These are phyloP conservation scores for Neosilurus mollespiculum DNA, from an alignment of 2,797 vertebrate genomes.

Conservation along the genomic window DNA sequence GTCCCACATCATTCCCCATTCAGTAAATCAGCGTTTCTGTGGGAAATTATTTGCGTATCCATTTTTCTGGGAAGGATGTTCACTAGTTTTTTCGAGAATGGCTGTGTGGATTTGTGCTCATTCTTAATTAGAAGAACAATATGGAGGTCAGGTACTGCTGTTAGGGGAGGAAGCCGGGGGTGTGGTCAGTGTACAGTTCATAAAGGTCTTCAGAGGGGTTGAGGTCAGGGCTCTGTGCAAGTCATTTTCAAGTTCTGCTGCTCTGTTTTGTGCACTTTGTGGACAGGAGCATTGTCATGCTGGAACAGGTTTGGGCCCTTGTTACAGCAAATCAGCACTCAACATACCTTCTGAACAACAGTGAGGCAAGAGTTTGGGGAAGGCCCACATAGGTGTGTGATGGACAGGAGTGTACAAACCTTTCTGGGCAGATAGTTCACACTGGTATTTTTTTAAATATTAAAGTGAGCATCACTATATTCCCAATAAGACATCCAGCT, in stretches of 20 bases:
- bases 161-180: not conserved
- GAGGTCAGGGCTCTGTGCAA: not conserved
- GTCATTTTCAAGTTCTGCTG: no score
- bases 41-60: not conserved
- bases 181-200: not conserved
- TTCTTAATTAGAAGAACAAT: no score
- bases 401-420: not conserved
- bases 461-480: conserved; percentile 13
- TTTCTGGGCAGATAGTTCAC: no score
- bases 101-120: not conserved
- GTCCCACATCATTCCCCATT: not conserved
- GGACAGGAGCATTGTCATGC: not conserved
- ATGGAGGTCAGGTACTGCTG: not conserved
- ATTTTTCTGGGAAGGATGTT: not conserved
- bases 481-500: not conserved
- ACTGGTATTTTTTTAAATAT: not conserved
- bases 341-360: not conserved
- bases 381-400: not conserved
- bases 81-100: not conserved
- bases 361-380: no score
- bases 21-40: not conserved
- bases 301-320: not conserved
- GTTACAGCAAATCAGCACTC: not conserved
- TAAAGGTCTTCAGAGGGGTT: not conserved
- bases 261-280: not conserved